Conservation (phyloP, 1,140 invertebrate species). For the Solenopsis fugax region DNA sequence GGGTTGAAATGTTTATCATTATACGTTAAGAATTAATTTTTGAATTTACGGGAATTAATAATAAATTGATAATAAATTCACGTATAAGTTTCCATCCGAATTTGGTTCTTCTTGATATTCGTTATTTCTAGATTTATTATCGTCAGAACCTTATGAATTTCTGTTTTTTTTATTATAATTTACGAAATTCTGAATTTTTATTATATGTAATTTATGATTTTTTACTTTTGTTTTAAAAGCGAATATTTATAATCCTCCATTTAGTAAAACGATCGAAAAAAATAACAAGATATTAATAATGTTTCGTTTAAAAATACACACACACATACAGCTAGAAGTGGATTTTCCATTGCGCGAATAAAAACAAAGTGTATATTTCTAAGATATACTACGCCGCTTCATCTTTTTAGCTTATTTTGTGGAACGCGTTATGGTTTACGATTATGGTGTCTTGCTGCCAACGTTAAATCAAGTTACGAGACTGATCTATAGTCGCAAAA, state of each 20-base stretch:
- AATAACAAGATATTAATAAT: slow-evolving; percentile 3
- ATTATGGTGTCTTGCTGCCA: slow-evolving; percentile 3
- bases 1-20: no score
- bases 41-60: no score
- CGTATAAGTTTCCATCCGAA: no score
- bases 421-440: slow-evolving; percentile 25
- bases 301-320: background rate
- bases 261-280: background rate
- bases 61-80: no score
- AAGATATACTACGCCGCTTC: background rate
- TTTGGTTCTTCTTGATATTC: no score
- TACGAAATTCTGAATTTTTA: no score
- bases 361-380: background rate
- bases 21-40: no score
- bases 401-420: slow-evolving; percentile 37
- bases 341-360: background rate
- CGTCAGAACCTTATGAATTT: no score
- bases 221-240: background rate
- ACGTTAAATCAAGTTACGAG: slow-evolving; percentile 58
- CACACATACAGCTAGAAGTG: background rate
- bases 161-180: no score
- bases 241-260: background rate
- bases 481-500: slow-evolving; percentile 33
- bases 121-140: no score
- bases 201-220: background rate